These are phyloP conservation scores for Coryphaenoides rupestris DNA, from an alignment of 2,113 vertebrate species.

Conservation along the genomic window DNA sequence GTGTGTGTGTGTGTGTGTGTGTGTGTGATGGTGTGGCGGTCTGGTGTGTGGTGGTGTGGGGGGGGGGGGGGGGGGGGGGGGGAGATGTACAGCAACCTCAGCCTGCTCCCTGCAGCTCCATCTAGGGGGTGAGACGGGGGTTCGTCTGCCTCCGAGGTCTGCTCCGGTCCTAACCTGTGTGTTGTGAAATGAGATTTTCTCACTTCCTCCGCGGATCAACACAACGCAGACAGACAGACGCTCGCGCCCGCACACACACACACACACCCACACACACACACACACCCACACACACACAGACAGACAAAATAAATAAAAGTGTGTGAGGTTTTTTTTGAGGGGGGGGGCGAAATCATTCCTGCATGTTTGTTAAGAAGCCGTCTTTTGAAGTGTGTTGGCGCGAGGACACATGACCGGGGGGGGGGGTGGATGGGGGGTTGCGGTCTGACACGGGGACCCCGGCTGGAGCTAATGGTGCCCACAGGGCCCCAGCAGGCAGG, in stretches of 20 bases:
- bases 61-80: background rate
- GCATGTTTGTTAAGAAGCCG: constrained; percentile 45
- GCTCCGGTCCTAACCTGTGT: background rate
- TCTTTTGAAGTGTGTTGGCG: constrained; percentile 40
- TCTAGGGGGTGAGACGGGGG: constrained; percentile 52
- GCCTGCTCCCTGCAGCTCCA: constrained; percentile 59
- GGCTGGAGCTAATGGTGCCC: constrained; percentile 53
- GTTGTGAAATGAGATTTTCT: constrained; percentile 6
- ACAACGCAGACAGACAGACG: no score
- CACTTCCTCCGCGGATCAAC: constrained; percentile 11
- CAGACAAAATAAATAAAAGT: constrained; percentile 7
- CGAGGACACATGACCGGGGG: constrained; percentile 46
- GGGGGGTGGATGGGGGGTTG: no score
- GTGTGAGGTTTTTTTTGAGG: constrained; percentile 23
- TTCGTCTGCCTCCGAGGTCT: constrained; percentile 9
- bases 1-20: background rate
- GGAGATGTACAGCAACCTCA: background rate
- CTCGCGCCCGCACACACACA: no score
- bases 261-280: no score
- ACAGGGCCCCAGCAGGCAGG: constrained; percentile 33
- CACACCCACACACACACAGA: no score
- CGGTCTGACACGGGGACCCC: constrained; percentile 42
- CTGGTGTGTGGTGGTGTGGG: background rate
- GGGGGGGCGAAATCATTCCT: constrained; percentile 12
- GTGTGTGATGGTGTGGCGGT: constrained; percentile 9